A percentile compares a stretch with the other conserved stretches of the same genome.
These are phyloP conservation scores for Dromius quadrimaculatus DNA, from an alignment of 2,888 invertebrate genomes.

Conservation along the genomic window DNA sequence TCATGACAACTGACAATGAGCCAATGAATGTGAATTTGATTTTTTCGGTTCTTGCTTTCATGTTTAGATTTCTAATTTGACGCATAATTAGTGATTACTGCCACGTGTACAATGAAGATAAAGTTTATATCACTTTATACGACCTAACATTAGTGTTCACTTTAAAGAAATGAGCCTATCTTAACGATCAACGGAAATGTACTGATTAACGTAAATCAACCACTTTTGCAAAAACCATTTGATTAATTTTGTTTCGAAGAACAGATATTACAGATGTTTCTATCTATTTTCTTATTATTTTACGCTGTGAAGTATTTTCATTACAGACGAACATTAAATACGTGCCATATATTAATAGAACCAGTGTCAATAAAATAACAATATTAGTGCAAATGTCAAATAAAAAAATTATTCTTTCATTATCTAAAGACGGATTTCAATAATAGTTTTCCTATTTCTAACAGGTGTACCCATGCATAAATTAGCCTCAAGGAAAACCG, in stretches of 20 bases:
- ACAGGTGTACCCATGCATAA: constrained; percentile 30
- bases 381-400: too few relatives aligned
- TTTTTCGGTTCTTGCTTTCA: constrained; percentile 15
- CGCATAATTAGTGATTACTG: constrained; percentile 19
- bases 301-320: too few relatives aligned
- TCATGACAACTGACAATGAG: constrained; percentile 31
- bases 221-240: background rate
- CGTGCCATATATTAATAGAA: too few relatives aligned
- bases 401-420: too few relatives aligned
- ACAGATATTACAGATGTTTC: too few relatives aligned
- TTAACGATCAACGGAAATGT: constrained; percentile 4
- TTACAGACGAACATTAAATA: too few relatives aligned
- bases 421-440: constrained; percentile 20
- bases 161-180: background rate
- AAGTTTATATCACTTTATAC: background rate
- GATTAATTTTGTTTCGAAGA: too few relatives aligned
- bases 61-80: constrained; percentile 34
- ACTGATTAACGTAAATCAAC: background rate
- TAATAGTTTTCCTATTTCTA: constrained; percentile 4
- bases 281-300: too few relatives aligned
- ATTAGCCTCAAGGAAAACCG: constrained; percentile 29
- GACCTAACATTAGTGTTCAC: constrained; percentile 2
- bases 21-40: constrained; percentile 6
- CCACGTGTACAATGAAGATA: constrained; percentile 16
- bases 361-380: too few relatives aligned